phyloP scores from a whole-genome alignment of 2,888 invertebrate genomes.

The Ypsolopha scabrella region DNA sequence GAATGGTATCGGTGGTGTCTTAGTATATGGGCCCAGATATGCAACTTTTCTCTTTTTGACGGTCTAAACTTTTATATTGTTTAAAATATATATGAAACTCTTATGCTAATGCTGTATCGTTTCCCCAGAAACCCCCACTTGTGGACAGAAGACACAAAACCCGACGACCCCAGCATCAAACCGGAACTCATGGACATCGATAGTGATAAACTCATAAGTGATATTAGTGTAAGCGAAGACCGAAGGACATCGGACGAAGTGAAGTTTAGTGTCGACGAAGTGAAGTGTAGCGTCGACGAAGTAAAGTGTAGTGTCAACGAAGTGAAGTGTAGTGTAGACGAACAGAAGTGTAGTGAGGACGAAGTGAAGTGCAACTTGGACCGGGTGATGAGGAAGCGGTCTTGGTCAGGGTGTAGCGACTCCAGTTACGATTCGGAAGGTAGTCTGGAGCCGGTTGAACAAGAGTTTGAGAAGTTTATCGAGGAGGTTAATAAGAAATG shows the following conservation, averaged over 20 bases:
- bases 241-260: conserved; percentile 15
- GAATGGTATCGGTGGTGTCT: too few relatives aligned
- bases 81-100: too few relatives aligned
- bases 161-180: conserved; percentile 10
- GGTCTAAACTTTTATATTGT: too few relatives aligned
- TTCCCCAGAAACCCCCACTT: conserved; percentile 29
- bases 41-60: too few relatives aligned
- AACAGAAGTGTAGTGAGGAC: too few relatives aligned
- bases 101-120: too few relatives aligned
- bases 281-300: too few relatives aligned
- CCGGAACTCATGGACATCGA: conserved; percentile 14
- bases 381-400: conserved; percentile 35
- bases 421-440: conserved; percentile 52
- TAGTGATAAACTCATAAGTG: conserved; percentile 34
- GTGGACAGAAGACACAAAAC: conserved; percentile 25
- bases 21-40: too few relatives aligned
- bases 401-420: conserved; percentile 45
- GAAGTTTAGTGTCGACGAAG: too few relatives aligned
- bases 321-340: too few relatives aligned
- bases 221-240: conserved; percentile 42
- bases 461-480: conserved; percentile 53
- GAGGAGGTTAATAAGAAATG: conserved; percentile 59
- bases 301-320: too few relatives aligned
- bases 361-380: too few relatives aligned
- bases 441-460: conserved; percentile 50